Percentiles rank a stretch among this genome's conserved stretches.
phyloP scores from a whole-genome alignment of 2,888 invertebrate species.

The Lissonota sp. region DNA sequence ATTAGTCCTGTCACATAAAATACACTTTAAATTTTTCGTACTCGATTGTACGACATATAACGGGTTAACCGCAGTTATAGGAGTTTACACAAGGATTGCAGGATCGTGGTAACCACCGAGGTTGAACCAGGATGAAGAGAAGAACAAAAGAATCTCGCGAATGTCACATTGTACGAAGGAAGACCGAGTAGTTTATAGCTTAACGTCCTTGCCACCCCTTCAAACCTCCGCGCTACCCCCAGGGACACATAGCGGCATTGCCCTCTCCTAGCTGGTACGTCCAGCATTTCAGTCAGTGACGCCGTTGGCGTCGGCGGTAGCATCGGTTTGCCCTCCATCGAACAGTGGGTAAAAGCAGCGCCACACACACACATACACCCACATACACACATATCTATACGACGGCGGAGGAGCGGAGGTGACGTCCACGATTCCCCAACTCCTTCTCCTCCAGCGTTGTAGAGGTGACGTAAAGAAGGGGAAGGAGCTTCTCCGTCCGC shows the following conservation, averaged over 20 bases:
- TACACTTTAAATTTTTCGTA: too few species aligned
- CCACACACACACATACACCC: conserved; percentile 47
- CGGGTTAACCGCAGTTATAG: too few species aligned
- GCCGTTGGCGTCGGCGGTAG: conserved; percentile 66
- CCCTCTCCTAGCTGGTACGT: conserved; percentile 67
- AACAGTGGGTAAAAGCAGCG: conserved; percentile 52
- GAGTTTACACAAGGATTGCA: too few species aligned
- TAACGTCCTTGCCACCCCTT: conserved; percentile 51
- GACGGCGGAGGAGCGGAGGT: too few species aligned
- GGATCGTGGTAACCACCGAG: too few species aligned
- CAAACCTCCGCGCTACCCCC: conserved; percentile 56
- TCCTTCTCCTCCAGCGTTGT: conserved; percentile 63
- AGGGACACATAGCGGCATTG: conserved; percentile 55
- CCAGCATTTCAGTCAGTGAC: conserved; percentile 65
- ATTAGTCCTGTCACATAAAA: too few species aligned
- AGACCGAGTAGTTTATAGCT: conserved; percentile 33
- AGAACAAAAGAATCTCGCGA: conserved; percentile 73
- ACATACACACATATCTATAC: conserved; percentile 18
- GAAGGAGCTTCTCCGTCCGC: conserved; percentile 76
- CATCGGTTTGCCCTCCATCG: conserved; percentile 53
- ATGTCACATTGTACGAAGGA: conserved; percentile 81
- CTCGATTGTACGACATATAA: too few species aligned
- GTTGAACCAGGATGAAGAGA: conserved; percentile 66
- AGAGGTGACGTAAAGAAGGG: conserved; percentile 63
- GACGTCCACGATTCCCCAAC: conserved; percentile 32